A percentile compares a stretch with the other conserved stretches of the same genome.
Evolutionary conservation across 2,113 vertebrate species (phyloP).

Genomic region (Eleginops maclovinus): DNA sequence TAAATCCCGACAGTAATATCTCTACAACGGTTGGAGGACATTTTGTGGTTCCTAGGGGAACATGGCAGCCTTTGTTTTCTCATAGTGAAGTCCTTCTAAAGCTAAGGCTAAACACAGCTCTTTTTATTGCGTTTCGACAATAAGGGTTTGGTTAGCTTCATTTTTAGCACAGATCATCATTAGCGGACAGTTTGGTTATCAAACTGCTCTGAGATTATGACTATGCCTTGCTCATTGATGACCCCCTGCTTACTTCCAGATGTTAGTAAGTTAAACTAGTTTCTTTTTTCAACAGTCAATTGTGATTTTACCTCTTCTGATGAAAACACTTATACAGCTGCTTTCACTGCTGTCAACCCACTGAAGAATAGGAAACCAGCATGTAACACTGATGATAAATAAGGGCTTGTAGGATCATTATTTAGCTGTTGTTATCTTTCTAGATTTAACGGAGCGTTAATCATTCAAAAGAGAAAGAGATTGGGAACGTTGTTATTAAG

Average conservation of each 20-base stretch:
- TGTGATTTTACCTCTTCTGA: not conserved
- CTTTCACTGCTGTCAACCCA: slow-evolving; percentile 26
- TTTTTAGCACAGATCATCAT: not conserved
- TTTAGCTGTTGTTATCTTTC: slow-evolving; percentile 28
- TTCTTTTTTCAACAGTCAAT: slow-evolving; percentile 12
- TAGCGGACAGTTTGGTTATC: not conserved
- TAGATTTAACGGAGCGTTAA: slow-evolving; percentile 23
- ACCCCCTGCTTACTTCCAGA: not conserved
- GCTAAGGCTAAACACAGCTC: not conserved
- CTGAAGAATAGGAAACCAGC: slow-evolving; percentile 27
- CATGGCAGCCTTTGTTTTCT: no score
- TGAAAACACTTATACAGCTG: slow-evolving; percentile 17
- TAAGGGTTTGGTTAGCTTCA: not conserved
- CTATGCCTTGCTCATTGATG: not conserved
- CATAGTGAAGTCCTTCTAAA: no score
- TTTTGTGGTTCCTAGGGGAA: not conserved
- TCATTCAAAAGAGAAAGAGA: slow-evolving; percentile 27
- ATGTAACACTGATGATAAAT: slow-evolving; percentile 8
- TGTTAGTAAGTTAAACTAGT: slow-evolving; percentile 14
- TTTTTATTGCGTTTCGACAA: not conserved
- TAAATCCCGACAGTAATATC: not conserved
- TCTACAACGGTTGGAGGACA: not conserved
- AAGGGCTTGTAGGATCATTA: slow-evolving; percentile 19
- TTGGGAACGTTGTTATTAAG: slow-evolving; percentile 6
- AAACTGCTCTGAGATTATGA: not conserved